phyloP scores from a whole-genome alignment of 2,113 vertebrate genomes.

The Pollimyrus isidori region DNA sequence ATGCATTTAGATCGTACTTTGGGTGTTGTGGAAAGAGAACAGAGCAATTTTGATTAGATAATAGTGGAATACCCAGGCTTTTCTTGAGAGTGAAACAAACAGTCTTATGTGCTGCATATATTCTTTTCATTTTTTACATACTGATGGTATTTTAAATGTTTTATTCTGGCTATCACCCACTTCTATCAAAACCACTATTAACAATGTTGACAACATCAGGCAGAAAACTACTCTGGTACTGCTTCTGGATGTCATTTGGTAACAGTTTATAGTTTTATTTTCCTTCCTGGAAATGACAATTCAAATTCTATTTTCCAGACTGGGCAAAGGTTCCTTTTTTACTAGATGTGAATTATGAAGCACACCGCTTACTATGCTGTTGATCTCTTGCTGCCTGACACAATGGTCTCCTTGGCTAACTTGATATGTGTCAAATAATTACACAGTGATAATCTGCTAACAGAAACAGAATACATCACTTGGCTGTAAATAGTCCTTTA shows the following conservation, averaged over 20 bases:
- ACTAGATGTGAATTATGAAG: slow-evolving; percentile 37
- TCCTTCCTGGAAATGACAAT: not conserved
- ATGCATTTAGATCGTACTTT: not conserved
- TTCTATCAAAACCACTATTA: not conserved
- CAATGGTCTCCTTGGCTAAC: not conserved
- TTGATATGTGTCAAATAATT: slow-evolving; percentile 21
- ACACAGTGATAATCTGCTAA: slow-evolving; percentile 16
- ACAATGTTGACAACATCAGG: not conserved
- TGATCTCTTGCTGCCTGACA: not conserved
- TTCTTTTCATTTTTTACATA: not conserved
- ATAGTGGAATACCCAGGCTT: not conserved
- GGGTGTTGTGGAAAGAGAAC: not conserved
- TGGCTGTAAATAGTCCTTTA: not conserved
- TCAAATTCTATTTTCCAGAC: not conserved
- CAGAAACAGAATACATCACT: not conserved
- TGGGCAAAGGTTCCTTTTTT: not conserved
- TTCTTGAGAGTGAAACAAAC: not conserved
- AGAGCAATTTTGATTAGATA: not conserved
- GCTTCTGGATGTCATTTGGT: not conserved
- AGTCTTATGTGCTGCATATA: not conserved
- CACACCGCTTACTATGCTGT: slow-evolving; percentile 32
- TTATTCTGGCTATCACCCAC: not conserved
- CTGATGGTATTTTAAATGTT: not conserved
- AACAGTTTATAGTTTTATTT: not conserved
- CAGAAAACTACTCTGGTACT: not conserved